Evolutionary conservation across 2,113 vertebrate genomes (phyloP), one percentile per base, ranked within the genome.

Genomic region (Megalops atlanticus): DNA sequence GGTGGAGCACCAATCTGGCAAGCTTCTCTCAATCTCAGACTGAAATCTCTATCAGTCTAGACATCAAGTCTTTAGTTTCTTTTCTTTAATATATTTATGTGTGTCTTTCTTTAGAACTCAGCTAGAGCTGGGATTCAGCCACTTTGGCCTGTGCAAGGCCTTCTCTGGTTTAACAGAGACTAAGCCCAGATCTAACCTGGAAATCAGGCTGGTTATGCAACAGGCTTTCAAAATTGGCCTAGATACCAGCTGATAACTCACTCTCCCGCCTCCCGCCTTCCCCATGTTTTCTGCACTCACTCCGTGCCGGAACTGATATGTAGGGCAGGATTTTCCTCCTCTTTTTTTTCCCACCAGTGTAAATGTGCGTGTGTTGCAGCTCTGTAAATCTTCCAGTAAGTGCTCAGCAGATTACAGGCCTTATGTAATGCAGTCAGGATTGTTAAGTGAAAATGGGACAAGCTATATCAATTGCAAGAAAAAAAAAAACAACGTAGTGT

Each of bases 121-220:
- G 49, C n/a, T 71, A 2, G 77, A 64, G 43, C 21, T n/a, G 43
- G 3, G 64, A 70, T 69, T 45, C 39, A 41, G 68, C 35, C 39
- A 38, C 24, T 38, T 35, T 33, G 38, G 33, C 18, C 68, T 38
- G 68, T 38, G 14, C 33, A 21, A 36, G 4, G 14, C 35, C n/a
- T 73, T 24, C 35, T 35, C 69, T 73, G 43, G 69, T 40, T 49
- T 38, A 52, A n/a, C 43, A 72, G 69, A 80, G 68, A 41, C 52
- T 68, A 64, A 71, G 21, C 90, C 89, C 81, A 68, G 79, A 78
- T 86, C 40, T 90, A 89, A 91, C 84, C 90, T 87, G 82, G 76
- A 91, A 91, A 91, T 83, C 83, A 85, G 76, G 86, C 85, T 77
- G 82, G 77, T 93, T 93, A 91, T 87, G 87, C 89, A 93, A 93